Evolutionary conservation across 1,140 invertebrate genomes (phyloP).

Genomic region (Drusus annulatus): DNA sequence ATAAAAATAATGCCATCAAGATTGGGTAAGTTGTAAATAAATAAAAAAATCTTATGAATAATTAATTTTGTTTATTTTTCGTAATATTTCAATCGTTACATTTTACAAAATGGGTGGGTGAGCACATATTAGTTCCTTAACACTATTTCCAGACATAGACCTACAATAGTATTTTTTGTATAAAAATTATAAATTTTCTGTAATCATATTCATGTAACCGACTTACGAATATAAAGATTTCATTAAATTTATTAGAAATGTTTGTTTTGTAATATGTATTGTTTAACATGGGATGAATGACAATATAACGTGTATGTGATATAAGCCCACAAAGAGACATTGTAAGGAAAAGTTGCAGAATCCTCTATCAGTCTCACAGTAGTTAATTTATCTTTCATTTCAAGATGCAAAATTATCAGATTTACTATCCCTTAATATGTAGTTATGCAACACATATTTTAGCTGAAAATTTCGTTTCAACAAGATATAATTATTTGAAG

Average conservation of each 20-base stretch:
- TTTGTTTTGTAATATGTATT: neutral
- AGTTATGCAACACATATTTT: too few relatives aligned
- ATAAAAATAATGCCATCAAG: too few relatives aligned
- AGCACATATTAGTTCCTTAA: conserved; percentile 46
- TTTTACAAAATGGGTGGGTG: conserved; percentile 55
- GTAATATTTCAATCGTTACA: conserved; percentile 53
- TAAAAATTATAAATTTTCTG: conserved; percentile 30
- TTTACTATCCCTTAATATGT: too few relatives aligned
- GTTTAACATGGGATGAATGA: too few relatives aligned
- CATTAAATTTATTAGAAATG: neutral
- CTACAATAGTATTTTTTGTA: conserved; percentile 22
- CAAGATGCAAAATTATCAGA: neutral
- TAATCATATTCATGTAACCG: neutral
- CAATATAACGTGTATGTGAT: too few relatives aligned
- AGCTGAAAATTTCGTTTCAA: too few relatives aligned
- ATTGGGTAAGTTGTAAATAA: too few relatives aligned
- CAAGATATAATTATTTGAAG: too few relatives aligned
- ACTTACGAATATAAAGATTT: neutral
- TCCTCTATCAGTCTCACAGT: conserved; percentile 9
- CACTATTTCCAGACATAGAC: conserved; percentile 46
- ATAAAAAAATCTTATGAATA: neutral
- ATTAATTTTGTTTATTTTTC: conserved; percentile 42
- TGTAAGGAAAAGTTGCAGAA: conserved; percentile 3
- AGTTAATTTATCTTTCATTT: neutral
- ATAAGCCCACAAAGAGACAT: too few relatives aligned